Base-by-base conservation (phyloP, 2,888 invertebrate species). In the Rotaria socialis region DNA sequence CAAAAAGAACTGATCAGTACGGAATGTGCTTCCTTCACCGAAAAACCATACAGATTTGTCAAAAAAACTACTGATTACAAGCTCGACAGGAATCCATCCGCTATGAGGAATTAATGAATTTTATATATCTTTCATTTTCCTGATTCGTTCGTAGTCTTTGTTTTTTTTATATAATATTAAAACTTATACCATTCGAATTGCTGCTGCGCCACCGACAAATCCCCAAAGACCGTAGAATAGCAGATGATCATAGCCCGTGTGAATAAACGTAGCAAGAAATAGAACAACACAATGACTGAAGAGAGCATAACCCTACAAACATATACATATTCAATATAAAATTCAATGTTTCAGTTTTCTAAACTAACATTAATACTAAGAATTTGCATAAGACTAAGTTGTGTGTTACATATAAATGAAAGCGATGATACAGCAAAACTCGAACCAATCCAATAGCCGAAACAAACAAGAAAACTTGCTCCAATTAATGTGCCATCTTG, bases 401-500 rank as follows among this genome's bases (percentile, higher is more conserved):
- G 90, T 47, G 91, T 89, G 87, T 91, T 91, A 88, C 91, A 90
- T 11, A 92, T 89, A 87, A 91, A 92, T 11, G 90, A 89, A 43
- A 91, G 88, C 47, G 91, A 89, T 90, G 91, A 92, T 19, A 92
- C 87, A 11, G 90, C 88, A 24, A 90, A 89, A 14, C 92, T 90
- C 0, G 90, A 89, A 19, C 92, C 91, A 14, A 92, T 80, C 86
- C 92, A 92, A 88, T 92, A 92, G n/a, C 91, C 91, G 88, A 92
- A 92, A 88, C 92, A 92, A 22, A 91, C 90, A 41, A 91, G 90
- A 89, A 92, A 90, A 2, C 92, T 92, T 84, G 92, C 91, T 10
- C 92, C 92, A 90, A 92, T 92, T 88, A 92, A 88, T 22, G 92
- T 92, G 35, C 92, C 92, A 88, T 92, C 92, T 89, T 91, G 90